phyloP scores from a whole-genome alignment of 2,113 vertebrate species.

The Atrichornis clamosus region DNA sequence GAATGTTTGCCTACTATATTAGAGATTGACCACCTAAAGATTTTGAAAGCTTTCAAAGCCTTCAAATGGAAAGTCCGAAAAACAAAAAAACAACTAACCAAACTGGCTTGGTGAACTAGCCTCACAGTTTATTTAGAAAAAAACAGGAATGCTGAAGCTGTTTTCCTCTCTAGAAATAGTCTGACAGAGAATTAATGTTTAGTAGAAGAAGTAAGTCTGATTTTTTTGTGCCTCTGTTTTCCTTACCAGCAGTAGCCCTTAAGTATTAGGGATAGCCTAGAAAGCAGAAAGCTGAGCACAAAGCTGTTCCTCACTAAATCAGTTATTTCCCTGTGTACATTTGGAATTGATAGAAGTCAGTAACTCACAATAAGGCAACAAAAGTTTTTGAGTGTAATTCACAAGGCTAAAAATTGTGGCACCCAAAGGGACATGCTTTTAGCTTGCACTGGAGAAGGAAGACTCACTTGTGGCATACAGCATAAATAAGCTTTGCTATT shows the following conservation, averaged over 20 bases:
- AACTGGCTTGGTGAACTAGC: not conserved
- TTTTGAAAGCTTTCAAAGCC: not conserved
- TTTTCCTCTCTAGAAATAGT: not conserved
- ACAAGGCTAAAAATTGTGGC: not conserved
- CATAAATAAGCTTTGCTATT: not conserved
- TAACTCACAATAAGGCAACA: not conserved
- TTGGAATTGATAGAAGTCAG: not conserved
- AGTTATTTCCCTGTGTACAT: not conserved
- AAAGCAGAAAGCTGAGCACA: not conserved
- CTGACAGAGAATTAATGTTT: not conserved
- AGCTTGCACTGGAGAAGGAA: not conserved
- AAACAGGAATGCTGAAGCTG: not conserved
- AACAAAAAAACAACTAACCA: not conserved
- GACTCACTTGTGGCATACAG: not conserved
- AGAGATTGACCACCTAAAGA: not conserved
- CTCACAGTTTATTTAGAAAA: not conserved
- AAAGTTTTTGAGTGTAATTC: not conserved
- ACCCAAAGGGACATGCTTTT: not conserved
- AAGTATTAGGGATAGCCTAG: not conserved
- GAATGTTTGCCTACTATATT: not conserved
- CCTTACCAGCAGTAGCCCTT: not conserved
- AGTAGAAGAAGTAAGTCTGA: not conserved
- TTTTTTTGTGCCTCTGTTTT: not conserved
- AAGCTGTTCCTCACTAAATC: not conserved
- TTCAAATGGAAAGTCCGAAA: not conserved